A percentile compares a stretch with the other conserved stretches of the same genome.
Evolutionary conservation across 2,888 invertebrate species (phyloP).

Genomic region (Junonia oenone): DNA sequence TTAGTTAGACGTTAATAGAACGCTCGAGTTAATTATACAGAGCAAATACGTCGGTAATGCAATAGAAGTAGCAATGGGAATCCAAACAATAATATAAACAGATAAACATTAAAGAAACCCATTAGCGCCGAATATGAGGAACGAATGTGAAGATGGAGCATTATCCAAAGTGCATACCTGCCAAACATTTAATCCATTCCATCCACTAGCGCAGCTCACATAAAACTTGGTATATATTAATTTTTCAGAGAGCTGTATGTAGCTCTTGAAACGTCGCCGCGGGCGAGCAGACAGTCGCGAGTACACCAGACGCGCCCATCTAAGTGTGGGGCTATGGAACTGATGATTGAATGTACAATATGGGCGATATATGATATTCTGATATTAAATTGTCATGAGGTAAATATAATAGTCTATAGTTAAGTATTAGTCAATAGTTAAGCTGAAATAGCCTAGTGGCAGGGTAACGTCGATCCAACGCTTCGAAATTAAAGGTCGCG

Average conservation of each 20-base stretch:
- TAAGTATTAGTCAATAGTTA: no score
- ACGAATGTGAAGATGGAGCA: slow-evolving; percentile 30
- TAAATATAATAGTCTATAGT: no score
- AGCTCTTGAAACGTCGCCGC: slow-evolving; percentile 62
- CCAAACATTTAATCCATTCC: slow-evolving; percentile 36
- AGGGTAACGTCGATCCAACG: no score
- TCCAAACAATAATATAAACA: slow-evolving; percentile 20
- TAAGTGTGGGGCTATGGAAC: slow-evolving; percentile 36
- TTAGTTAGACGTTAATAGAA: neutral
- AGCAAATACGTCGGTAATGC: neutral
- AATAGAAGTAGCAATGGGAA: slow-evolving; percentile 8
- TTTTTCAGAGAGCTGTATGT: slow-evolving; percentile 59
- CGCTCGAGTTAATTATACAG: neutral
- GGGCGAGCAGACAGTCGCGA: slow-evolving; percentile 64
- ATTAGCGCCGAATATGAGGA: slow-evolving; percentile 24
- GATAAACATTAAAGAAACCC: slow-evolving; percentile 23
- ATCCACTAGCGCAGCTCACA: slow-evolving; percentile 31
- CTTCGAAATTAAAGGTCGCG: no score
- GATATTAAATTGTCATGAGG: neutral
- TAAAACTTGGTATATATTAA: slow-evolving; percentile 53
- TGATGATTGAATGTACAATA: neutral
- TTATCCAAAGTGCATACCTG: slow-evolving; percentile 35
- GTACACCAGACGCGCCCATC: slow-evolving; percentile 52
- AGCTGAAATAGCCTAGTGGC: no score
- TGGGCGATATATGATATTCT: neutral